Base-by-base conservation (phyloP, 2,113 vertebrate species). In the Odontesthes bonariensis region DNA sequence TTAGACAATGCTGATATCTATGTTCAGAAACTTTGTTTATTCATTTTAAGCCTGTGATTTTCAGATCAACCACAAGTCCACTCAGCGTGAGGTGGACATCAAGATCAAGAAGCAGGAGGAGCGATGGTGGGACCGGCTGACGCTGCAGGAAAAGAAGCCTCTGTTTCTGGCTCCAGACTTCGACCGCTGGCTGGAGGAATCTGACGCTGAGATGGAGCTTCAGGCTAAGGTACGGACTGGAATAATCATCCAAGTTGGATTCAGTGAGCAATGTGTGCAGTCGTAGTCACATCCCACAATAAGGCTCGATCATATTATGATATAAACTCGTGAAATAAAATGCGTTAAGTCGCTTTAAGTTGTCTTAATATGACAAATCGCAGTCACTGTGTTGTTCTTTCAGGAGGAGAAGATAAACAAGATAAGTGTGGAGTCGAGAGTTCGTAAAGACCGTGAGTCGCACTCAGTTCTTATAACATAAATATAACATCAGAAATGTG, bases 121-220 rank as follows among this genome's bases (percentile, higher is more conserved):
- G 75, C 91, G 84, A 63, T 99, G 98, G 98, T 99, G 98, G 98
- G 94, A 96, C 70, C 93, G 98, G 16, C 95, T 98, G 66, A 98
- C 96, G 8, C 95, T 95, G 88, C 97, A 98, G 60, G 96, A 97
- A 84, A 97, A 95, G 81, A 97, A 95, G 42, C 98, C 97, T 0
- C 84, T 96, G 46, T 99, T 99, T 74, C 80, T 99, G 35, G 94
- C 94, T 0, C 97, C 97, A 0, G 98, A 99, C 88, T 99, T 99
- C 1, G 97, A 99, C 88, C 97, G 98, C 80, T 99, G 98, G 98
- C 77, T 98, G 84, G 97, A 99, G 0, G 97, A 99, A 83, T 99
- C 97, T 0, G 98, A 99, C 58, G 97, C 97, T 0, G 98, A 99
- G 89, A 96, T 95, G 96, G 98, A 99, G 87, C 96, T 98, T 58